Conservation (phyloP, 2,113 vertebrate genomes). For the Gnathonemus longibarbis region DNA sequence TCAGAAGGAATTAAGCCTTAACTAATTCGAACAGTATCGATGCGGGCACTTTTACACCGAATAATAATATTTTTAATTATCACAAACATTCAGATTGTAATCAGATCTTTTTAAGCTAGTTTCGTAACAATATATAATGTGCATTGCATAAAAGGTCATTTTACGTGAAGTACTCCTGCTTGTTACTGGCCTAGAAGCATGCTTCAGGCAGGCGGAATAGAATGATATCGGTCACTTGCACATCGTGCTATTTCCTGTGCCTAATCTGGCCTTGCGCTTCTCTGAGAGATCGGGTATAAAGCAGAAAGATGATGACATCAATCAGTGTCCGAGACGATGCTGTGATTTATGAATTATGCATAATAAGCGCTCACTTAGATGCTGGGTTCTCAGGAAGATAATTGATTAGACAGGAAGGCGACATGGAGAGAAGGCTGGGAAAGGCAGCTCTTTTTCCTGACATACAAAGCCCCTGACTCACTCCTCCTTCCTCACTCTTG, state of each 20-base stretch:
- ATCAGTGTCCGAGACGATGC: slow-evolving; percentile 63
- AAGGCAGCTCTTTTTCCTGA: slow-evolving; percentile 22
- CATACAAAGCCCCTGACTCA: slow-evolving; percentile 11
- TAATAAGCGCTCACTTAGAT: slow-evolving; percentile 61
- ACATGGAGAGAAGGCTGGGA: slow-evolving; percentile 44
- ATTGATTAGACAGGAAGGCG: slow-evolving; percentile 77
- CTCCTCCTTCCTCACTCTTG: slow-evolving; percentile 12
- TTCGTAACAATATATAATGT: neutral
- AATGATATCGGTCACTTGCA: slow-evolving; percentile 31
- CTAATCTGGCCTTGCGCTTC: slow-evolving; percentile 10
- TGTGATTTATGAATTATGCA: slow-evolving; percentile 75
- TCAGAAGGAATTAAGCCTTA: slow-evolving; percentile 46
- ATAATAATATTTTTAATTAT: neutral
- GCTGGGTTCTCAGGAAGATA: slow-evolving; percentile 65
- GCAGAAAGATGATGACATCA: slow-evolving; percentile 56
- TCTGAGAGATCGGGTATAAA: slow-evolving; percentile 32
- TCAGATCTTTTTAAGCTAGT: neutral
- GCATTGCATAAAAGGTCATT: neutral
- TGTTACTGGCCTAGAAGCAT: neutral
- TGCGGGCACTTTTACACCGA: slow-evolving; percentile 34
- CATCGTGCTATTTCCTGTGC: slow-evolving; percentile 25
- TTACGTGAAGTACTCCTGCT: neutral
- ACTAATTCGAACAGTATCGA: slow-evolving; percentile 19
- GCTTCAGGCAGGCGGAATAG: neutral
- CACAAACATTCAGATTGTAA: neutral